Percentiles rank a stretch among this genome's conserved stretches.
These are phyloP conservation scores for Globodera rostochiensis DNA, from an alignment of 1,140 invertebrate genomes.

Conservation along the genomic window DNA sequence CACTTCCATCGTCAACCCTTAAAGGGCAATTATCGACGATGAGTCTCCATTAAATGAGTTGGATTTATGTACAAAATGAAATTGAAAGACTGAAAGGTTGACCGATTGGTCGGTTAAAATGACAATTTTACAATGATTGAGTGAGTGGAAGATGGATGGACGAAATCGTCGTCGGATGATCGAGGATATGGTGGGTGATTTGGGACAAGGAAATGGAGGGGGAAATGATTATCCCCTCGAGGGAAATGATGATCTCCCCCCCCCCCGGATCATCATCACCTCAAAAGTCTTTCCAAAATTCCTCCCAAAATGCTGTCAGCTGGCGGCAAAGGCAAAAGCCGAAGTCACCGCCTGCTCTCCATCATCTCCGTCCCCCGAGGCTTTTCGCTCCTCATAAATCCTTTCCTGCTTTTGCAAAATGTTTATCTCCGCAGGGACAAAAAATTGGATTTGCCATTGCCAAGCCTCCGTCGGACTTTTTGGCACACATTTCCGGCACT, in stretches of 20 bases:
- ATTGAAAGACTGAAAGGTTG: not conserved
- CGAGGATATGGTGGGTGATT: not conserved
- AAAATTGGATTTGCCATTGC: conserved; percentile 23
- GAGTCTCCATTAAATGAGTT: no score
- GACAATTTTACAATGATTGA: conserved; percentile 35
- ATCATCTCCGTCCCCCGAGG: not conserved
- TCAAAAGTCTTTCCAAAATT: conserved; percentile 7
- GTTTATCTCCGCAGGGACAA: conserved; percentile 23
- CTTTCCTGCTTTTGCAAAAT: not conserved
- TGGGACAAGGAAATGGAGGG: not conserved
- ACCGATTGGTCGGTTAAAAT: not conserved
- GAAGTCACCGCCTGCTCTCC: conserved; percentile 5
- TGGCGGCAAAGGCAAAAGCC: not conserved
- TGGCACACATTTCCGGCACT: conserved; percentile 29
- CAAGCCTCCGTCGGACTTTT: conserved; percentile 11
- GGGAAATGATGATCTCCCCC: not conserved
- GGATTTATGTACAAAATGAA: not conserved
- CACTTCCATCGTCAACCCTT: no score
- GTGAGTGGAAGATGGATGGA: conserved; percentile 7
- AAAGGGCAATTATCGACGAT: not conserved
- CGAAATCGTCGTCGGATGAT: not conserved
- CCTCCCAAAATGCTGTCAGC: conserved; percentile 21
- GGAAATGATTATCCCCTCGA: not conserved
- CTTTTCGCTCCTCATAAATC: conserved; percentile 17
- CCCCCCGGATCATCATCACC: conserved; percentile 7